Base-by-base conservation (phyloP, 2,888 invertebrate genomes). In the Adela reaumurella region DNA sequence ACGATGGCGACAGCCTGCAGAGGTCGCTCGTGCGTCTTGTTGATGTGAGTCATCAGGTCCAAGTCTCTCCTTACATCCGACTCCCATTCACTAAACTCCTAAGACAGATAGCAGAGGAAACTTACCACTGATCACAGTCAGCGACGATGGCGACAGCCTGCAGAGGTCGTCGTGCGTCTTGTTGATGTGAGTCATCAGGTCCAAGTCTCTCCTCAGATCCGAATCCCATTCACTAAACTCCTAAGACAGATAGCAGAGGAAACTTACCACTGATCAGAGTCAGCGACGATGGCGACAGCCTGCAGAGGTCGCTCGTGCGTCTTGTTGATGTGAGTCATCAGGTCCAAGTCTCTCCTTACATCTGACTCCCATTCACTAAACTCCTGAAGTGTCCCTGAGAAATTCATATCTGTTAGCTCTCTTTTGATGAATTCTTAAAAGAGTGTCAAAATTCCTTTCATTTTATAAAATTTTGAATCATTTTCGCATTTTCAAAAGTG, bases 141-240 rank as follows among this genome's bases (percentile, higher is more conserved):
- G 90, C 94, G 28, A 94, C 78, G 53, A 95, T 88, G 54, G 92
- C 93, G 43, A 93, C 82, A 46, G 92, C 86, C 68, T 93, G 92
- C 47, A 86, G 79, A 90, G 83, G 41, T 87, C 82, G 60, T 91
- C 92, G 35, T 86, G 64, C 18, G 82, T 74, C 51, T 69, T 73
- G 56, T 68, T 71, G 53, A 74, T 61, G 52, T 69, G 68, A 46
- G 72, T 60, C 5, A 70, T 65, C 47, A 77, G 55, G 46, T 72
- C 71, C 45, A 78, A 54, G 29, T 77, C 77, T 1, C 76, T 62
- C 11, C 70, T 62, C 16, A 78, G 53, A n/a, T 74, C 71, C 2
- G 56, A 55, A 63, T 87, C 86, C 86, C 87, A 88, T n/a, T n/a
- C n/a, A n/a, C n/a, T n/a, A n/a, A n/a, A n/a, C n/a, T n/a, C n/a